Evolutionary conservation across 2,888 invertebrate species (phyloP).

Genomic region (Diaperis boleti): DNA sequence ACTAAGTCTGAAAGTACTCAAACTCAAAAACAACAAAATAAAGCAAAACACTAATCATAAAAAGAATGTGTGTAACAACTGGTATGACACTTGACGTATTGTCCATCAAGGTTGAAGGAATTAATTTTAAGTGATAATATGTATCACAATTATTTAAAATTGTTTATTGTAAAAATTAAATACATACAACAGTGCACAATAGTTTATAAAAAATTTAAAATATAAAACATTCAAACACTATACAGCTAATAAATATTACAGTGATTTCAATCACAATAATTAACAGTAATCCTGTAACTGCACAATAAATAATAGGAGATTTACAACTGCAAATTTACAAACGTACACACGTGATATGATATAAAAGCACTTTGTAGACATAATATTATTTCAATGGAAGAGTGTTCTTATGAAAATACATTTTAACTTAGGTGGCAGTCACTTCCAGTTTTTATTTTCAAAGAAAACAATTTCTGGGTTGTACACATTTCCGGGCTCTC

Average conservation of each 20-base stretch:
- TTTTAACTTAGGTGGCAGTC: constrained; percentile 19
- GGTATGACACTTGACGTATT: too few relatives aligned
- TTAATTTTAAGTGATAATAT: too few relatives aligned
- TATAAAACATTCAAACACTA: constrained; percentile 35
- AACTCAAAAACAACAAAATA: too few relatives aligned
- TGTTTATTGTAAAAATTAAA: constrained; percentile 36
- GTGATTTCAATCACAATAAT: constrained; percentile 30
- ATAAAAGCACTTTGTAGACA: constrained; percentile 28
- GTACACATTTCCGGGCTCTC: constrained; percentile 37
- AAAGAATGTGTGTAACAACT: too few relatives aligned
- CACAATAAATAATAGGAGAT: constrained; percentile 4
- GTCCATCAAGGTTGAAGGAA: too few relatives aligned
- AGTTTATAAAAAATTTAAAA: constrained; percentile 36
- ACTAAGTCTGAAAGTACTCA: too few relatives aligned
- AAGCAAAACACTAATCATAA: too few relatives aligned
- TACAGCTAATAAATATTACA: constrained; percentile 6
- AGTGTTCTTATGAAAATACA: constrained; percentile 13
- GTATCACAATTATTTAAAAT: constrained; percentile 10
- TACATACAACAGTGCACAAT: constrained; percentile 34
- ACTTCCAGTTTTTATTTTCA: constrained; percentile 1
- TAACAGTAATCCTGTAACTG: constrained; percentile 13
- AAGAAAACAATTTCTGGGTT: constrained; percentile 23
- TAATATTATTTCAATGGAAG: constrained; percentile 14
- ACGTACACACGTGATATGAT: constrained; percentile 19
- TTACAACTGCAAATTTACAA: constrained; percentile 33